These are phyloP conservation scores for Haliaeetus leucogaster DNA, from an alignment of 2,113 vertebrate genomes.

Conservation along the genomic window DNA sequence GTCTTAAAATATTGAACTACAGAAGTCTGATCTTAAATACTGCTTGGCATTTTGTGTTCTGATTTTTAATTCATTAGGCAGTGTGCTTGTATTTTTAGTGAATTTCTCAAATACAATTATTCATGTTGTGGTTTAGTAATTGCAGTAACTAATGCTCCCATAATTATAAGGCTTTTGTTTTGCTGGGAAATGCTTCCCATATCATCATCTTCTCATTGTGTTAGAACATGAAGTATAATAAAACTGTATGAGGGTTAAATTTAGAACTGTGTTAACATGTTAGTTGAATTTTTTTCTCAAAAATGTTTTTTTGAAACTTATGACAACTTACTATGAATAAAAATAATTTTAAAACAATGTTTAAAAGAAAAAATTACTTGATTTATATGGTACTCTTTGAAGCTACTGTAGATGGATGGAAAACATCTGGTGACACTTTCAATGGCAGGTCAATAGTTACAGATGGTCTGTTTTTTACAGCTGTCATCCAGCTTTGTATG, in stretches of 20 bases:
- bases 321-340: neutral
- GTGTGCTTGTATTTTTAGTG: neutral
- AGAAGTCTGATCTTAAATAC: neutral
- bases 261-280: neutral
- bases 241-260: neutral
- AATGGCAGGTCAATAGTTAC: conserved; percentile 32
- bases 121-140: conserved; percentile 51
- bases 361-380: neutral
- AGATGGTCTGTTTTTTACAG: conserved; percentile 52
- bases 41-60: neutral
- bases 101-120: conserved; percentile 35
- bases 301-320: neutral
- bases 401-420: conserved; percentile 37
- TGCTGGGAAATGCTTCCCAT: conserved; percentile 4
- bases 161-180: conserved; percentile 59
- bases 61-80: neutral
- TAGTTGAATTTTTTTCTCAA: neutral
- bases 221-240: neutral
- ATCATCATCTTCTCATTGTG: conserved; percentile 16
- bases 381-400: neutral
- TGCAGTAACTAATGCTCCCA: conserved; percentile 10
- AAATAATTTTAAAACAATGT: neutral
- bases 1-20: neutral
- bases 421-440: conserved; percentile 57
- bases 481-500: conserved; percentile 25